phyloP scores from a whole-genome alignment of 2,888 invertebrate genomes.

The Strigamia crassipes region DNA sequence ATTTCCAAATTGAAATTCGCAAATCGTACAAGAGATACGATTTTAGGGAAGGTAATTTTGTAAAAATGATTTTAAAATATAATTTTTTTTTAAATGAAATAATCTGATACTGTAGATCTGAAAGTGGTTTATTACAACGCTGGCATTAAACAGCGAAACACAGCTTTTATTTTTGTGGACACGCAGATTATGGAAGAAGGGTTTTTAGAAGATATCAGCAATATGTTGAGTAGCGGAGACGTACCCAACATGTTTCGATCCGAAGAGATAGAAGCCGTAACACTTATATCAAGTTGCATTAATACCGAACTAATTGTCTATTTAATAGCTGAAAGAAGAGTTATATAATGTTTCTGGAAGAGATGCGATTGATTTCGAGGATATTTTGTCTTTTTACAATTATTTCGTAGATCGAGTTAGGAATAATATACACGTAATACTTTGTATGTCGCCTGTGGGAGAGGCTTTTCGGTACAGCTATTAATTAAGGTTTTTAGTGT shows the following conservation, averaged over 20 bases:
- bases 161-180: constrained; percentile 82
- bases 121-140: constrained; percentile 73
- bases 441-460: constrained; percentile 86
- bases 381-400: constrained; percentile 63
- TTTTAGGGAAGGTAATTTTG: constrained; percentile 67
- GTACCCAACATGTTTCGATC: constrained; percentile 83
- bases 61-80: neutral
- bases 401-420: constrained; percentile 79
- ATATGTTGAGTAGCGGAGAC: constrained; percentile 84
- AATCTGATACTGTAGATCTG: constrained; percentile 64
- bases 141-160: constrained; percentile 75
- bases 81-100: neutral
- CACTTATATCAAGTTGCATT: too few species aligned
- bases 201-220: constrained; percentile 87
- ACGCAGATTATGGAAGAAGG: constrained; percentile 81
- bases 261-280: constrained; percentile 86
- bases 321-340: neutral
- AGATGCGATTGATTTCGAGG: neutral
- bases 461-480: constrained; percentile 12
- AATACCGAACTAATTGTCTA: neutral
- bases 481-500: constrained; percentile 38
- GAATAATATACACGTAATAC: constrained; percentile 75
- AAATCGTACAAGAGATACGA: constrained; percentile 72
- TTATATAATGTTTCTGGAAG: too few species aligned
- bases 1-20: constrained; percentile 79